These are phyloP conservation scores for Euschistus heros DNA, from an alignment of 1,140 invertebrate species.

Conservation along the genomic window DNA sequence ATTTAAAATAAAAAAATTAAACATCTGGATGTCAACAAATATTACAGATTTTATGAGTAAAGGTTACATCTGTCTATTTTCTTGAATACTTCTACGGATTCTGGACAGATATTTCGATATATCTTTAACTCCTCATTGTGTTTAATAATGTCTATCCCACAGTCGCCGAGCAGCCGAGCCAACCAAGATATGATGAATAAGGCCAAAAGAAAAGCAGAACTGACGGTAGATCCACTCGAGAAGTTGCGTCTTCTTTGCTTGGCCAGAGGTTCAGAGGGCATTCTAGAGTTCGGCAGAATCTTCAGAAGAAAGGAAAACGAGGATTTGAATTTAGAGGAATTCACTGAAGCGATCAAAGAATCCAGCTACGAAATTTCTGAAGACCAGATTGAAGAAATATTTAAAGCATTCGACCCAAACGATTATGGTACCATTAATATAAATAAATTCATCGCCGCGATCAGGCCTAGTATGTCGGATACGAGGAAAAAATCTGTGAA, in stretches of 20 bases:
- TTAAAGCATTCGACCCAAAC: constrained; percentile 71
- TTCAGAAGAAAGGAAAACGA: constrained; percentile 91
- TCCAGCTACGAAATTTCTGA: constrained; percentile 59
- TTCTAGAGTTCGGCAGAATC: constrained; percentile 73
- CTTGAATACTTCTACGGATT: too few relatives aligned
- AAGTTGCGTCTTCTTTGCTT: constrained; percentile 44
- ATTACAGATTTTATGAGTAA: too few relatives aligned
- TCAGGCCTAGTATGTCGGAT: constrained; percentile 81
- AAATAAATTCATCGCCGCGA: constrained; percentile 74
- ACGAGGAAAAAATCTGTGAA: constrained; percentile 60
- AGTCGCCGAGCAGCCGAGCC: background rate
- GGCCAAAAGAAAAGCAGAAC: background rate
- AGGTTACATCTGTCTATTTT: too few relatives aligned
- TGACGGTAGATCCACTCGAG: background rate
- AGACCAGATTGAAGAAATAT: constrained; percentile 56
- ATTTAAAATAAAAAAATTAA: too few relatives aligned
- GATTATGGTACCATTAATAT: constrained; percentile 73
- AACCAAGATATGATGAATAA: background rate
- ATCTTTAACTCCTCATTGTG: too few relatives aligned
- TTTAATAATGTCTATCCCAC: background rate
- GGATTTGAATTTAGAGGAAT: constrained; percentile 74
- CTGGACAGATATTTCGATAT: too few relatives aligned
- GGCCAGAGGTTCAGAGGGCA: constrained; percentile 75
- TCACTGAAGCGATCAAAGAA: constrained; percentile 67
- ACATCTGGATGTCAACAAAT: too few relatives aligned